Evolutionary conservation across 2,797 vertebrate genomes (phyloP).

Genomic region (Ctenochaetus hawaiiensis): DNA sequence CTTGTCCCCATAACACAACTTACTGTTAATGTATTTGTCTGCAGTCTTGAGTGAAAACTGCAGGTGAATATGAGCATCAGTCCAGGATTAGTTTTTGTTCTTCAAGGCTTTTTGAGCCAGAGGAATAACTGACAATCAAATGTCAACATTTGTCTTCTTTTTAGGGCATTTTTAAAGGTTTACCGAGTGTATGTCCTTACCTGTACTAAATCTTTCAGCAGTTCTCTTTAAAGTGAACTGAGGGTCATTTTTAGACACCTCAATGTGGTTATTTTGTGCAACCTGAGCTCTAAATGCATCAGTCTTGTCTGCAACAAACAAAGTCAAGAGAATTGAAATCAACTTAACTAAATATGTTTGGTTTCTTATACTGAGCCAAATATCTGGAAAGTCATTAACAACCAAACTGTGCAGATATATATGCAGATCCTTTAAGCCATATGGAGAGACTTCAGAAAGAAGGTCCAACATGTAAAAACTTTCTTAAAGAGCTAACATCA

Average conservation of each 20-base stretch:
- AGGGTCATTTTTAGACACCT: background rate
- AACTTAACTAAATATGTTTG: constrained; percentile 12
- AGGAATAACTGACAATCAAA: constrained; percentile 72
- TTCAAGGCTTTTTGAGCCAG: constrained; percentile 6
- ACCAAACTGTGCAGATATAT: constrained; percentile 35
- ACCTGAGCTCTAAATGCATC: background rate
- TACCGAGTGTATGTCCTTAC: background rate
- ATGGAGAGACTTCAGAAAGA: constrained; percentile 5
- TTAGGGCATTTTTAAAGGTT: background rate
- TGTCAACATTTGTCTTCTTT: constrained; percentile 16
- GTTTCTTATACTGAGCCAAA: constrained; percentile 11
- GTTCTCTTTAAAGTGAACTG: background rate
- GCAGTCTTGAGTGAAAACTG: constrained; percentile 9
- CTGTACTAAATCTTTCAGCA: background rate
- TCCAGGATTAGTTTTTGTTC: constrained; percentile 20
- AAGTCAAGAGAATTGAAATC: constrained; percentile 4
- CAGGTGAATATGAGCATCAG: constrained; percentile 10
- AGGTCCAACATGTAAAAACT: too few relatives aligned
- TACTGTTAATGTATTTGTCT: background rate
- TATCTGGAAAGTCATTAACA: constrained; percentile 3
- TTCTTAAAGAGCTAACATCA: too few relatives aligned
- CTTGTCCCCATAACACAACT: background rate
- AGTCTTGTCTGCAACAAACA: constrained; percentile 8
- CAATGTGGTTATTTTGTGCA: background rate
- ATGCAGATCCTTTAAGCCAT: constrained; percentile 62